A percentile compares a stretch with the other conserved stretches of the same genome.
These are phyloP conservation scores for Noctua fimbriata DNA, from an alignment of 2,888 invertebrate genomes.

Conservation along the genomic window DNA sequence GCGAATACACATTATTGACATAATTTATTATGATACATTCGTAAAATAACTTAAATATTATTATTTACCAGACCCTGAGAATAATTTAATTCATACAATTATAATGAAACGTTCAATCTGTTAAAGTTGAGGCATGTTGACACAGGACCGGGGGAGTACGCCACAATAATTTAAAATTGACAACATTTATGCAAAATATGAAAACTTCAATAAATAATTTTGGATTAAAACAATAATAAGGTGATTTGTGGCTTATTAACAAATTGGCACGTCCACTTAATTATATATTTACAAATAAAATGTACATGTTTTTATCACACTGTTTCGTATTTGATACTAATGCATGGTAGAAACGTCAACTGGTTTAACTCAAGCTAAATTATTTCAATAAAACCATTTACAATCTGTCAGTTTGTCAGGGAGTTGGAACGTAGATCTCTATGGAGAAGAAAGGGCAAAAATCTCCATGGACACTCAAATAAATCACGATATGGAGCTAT, in stretches of 20 bases:
- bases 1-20: background rate
- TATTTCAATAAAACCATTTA: background rate
- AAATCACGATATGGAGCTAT: background rate
- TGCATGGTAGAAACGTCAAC: conserved; percentile 40
- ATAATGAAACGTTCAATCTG: background rate
- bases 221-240: conserved; percentile 54
- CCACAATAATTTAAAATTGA: conserved; percentile 71
- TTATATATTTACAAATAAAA: conserved; percentile 75
- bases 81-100: conserved; percentile 16
- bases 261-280: conserved; percentile 81
- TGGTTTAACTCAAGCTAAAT: background rate
- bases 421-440: background rate
- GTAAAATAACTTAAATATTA: conserved; percentile 10
- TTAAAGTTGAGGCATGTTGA: background rate
- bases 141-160: conserved; percentile 54
- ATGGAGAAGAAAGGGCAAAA: background rate
- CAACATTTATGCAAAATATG: conserved; percentile 73
- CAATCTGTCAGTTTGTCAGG: background rate
- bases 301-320: conserved; percentile 67
- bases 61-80: background rate
- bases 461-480: background rate
- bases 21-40: background rate
- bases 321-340: conserved; percentile 31
- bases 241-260: conserved; percentile 68
- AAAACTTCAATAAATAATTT: conserved; percentile 66